A percentile compares a stretch with the other conserved stretches of the same genome.
phyloP scores from a whole-genome alignment of 1,140 invertebrate genomes.

The Aleiodes sp. region DNA sequence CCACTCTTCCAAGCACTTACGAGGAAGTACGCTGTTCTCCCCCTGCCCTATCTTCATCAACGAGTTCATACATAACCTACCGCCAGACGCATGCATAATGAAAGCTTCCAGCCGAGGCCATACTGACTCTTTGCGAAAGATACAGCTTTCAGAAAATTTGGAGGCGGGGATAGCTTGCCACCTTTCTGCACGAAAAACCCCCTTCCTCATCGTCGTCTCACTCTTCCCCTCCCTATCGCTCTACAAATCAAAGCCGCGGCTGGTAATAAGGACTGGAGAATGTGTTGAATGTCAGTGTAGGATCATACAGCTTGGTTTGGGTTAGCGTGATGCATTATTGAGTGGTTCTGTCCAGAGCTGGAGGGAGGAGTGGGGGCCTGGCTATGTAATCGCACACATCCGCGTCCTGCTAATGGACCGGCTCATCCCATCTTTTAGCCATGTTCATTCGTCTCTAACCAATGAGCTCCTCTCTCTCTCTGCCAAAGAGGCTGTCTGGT shows the following conservation, averaged over 20 bases:
- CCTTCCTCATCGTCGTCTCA: slow-evolving; percentile 33
- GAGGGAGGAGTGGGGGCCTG: neutral
- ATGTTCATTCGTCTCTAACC: slow-evolving; percentile 36
- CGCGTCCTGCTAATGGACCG: slow-evolving; percentile 57
- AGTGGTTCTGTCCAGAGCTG: slow-evolving; percentile 48
- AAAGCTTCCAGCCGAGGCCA: slow-evolving; percentile 27
- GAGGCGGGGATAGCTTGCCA: slow-evolving; percentile 34
- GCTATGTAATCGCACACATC: slow-evolving; percentile 60
- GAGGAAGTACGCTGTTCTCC: neutral
- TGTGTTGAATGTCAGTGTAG: slow-evolving; percentile 39
- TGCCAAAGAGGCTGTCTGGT: neutral
- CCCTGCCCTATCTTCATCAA: neutral
- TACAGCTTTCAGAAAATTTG: slow-evolving; percentile 35
- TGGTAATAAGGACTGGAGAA: slow-evolving; percentile 55
- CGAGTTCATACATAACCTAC: slow-evolving; percentile 16
- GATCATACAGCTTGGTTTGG: slow-evolving; percentile 39
- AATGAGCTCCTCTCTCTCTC: neutral
- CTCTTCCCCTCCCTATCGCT: no score
- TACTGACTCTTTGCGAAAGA: slow-evolving; percentile 55
- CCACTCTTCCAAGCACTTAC: slow-evolving; percentile 13
- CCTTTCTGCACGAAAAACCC: slow-evolving; percentile 35
- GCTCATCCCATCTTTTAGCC: slow-evolving; percentile 40
- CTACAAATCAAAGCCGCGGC: slow-evolving; percentile 59
- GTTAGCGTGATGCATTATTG: slow-evolving; percentile 61
- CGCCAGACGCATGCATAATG: slow-evolving; percentile 38